Evolutionary conservation across 2,797 vertebrate genomes (phyloP).

Genomic region (Acanthurus tractus): DNA sequence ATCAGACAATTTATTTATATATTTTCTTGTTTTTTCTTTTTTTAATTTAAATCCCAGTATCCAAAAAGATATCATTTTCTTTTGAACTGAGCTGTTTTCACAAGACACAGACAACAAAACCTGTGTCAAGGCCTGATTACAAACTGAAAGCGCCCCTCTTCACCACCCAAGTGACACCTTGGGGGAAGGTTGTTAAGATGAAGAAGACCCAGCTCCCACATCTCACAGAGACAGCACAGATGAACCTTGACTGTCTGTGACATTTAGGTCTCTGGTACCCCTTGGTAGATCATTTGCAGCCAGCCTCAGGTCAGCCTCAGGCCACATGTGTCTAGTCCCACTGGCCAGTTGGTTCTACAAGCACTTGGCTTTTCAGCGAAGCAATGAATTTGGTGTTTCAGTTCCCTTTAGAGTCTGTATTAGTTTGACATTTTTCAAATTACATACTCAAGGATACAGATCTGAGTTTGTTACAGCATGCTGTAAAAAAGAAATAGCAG

Average conservation of each 20-base stretch:
- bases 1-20: neutral
- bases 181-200: constrained; percentile 56
- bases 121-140: constrained; percentile 14
- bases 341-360: constrained; percentile 62
- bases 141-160: constrained; percentile 32
- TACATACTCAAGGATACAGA: constrained; percentile 28
- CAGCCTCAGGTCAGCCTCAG: constrained; percentile 74
- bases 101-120: constrained; percentile 29
- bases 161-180: constrained; percentile 52
- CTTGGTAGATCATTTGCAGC: constrained; percentile 70
- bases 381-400: constrained; percentile 33
- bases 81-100: constrained; percentile 26
- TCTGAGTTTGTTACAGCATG: constrained; percentile 34
- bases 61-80: constrained; percentile 11
- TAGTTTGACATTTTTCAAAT: constrained; percentile 45
- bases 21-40: neutral
- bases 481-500: constrained; percentile 29
- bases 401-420: constrained; percentile 20
- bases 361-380: constrained; percentile 67
- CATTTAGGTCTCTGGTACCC: constrained; percentile 77
- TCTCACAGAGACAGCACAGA: constrained; percentile 57
- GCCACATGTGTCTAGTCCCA: constrained; percentile 77
- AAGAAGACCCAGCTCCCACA: constrained; percentile 48
- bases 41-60: neutral
- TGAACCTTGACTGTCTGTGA: constrained; percentile 77